These are phyloP conservation scores for Lapara coniferarum DNA, from an alignment of 2,888 invertebrate species.

Conservation along the genomic window DNA sequence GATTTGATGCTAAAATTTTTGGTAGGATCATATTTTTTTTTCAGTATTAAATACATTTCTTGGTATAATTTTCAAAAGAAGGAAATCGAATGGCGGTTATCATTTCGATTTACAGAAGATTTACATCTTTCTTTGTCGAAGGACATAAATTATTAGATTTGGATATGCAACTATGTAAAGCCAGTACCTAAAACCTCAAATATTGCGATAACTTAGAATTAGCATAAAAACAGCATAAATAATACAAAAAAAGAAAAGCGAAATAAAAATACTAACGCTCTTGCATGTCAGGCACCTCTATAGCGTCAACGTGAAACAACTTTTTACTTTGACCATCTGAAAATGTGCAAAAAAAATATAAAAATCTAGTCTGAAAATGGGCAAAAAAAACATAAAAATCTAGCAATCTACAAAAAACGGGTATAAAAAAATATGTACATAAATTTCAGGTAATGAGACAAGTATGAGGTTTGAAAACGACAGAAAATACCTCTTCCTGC, in stretches of 20 bases:
- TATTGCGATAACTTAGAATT: background rate
- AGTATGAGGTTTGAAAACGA: background rate
- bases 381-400: slow-evolving; percentile 49
- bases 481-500: too few species aligned
- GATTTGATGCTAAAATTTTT: too few species aligned
- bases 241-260: slow-evolving; percentile 37
- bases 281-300: slow-evolving; percentile 78
- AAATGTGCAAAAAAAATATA: slow-evolving; percentile 59
- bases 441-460: background rate
- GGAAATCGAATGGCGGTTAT: too few species aligned
- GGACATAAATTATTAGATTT: too few species aligned
- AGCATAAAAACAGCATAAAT: background rate
- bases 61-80: too few species aligned
- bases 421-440: slow-evolving; percentile 29
- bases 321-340: slow-evolving; percentile 70
- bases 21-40: too few species aligned
- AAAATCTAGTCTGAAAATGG: slow-evolving; percentile 68
- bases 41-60: too few species aligned
- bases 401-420: slow-evolving; percentile 46
- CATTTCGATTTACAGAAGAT: too few species aligned
- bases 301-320: slow-evolving; percentile 69
- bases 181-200: background rate
- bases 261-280: slow-evolving; percentile 73
- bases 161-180: too few species aligned
- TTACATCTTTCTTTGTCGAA: too few species aligned